phyloP scores from a whole-genome alignment of 2,113 vertebrate species.

The Epinephelus moara region DNA sequence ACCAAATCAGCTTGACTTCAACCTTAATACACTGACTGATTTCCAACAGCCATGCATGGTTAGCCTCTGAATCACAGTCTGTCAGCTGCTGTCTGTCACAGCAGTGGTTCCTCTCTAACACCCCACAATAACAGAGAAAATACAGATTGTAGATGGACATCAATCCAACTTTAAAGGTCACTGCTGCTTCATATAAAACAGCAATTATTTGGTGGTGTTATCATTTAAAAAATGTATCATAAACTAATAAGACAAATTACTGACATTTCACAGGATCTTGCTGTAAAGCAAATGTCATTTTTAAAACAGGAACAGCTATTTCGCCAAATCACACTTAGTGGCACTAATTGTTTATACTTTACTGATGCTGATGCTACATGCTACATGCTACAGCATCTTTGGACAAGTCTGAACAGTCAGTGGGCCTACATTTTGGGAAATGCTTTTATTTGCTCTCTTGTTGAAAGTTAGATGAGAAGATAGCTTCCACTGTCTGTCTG shows the following conservation, averaged over 20 bases:
- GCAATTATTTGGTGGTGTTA: neutral
- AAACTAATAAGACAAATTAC: too few relatives aligned
- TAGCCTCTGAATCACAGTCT: constrained; percentile 14
- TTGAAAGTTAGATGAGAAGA: too few relatives aligned
- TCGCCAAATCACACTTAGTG: neutral
- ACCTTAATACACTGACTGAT: constrained; percentile 26
- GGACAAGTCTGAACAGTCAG: neutral
- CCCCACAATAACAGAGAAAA: neutral
- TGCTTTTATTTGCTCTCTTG: neutral
- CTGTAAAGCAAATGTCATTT: too few relatives aligned
- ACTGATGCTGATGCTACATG: neutral
- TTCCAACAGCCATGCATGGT: constrained; percentile 66
- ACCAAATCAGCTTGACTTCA: constrained; percentile 42
- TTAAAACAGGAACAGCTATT: neutral
- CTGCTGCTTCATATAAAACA: neutral
- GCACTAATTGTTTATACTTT: neutral
- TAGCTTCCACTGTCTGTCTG: neutral
- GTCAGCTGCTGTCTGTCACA: constrained; percentile 30
- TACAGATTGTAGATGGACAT: neutral
- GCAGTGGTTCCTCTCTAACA: neutral
- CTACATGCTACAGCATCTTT: too few relatives aligned
- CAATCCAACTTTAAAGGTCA: neutral
- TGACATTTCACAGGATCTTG: neutral
- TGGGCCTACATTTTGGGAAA: neutral
- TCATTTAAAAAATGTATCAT: neutral